phyloP scores from a whole-genome alignment of 2,113 vertebrate genomes.

The Ancistrus triradiatus region DNA sequence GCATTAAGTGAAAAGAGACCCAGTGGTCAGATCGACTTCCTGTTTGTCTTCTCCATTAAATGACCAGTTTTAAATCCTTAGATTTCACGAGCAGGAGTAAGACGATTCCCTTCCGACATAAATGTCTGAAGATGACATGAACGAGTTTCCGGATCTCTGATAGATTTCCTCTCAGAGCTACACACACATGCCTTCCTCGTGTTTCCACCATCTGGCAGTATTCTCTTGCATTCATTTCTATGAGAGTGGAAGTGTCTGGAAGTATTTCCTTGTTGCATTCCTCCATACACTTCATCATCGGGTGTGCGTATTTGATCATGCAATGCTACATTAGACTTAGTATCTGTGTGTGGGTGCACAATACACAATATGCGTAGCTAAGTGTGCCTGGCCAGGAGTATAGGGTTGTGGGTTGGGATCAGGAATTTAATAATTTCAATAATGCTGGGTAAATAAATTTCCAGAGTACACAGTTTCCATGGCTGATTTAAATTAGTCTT shows the following conservation, averaged over 20 bases:
- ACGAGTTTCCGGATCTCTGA: constrained; percentile 20
- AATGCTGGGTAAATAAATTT: constrained; percentile 9
- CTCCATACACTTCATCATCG: not conserved
- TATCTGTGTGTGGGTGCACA: too few relatives aligned
- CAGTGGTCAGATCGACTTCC: constrained; percentile 1
- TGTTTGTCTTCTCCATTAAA: constrained; percentile 19
- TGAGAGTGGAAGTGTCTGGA: too few relatives aligned
- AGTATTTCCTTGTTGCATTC: not conserved
- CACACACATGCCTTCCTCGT: not conserved
- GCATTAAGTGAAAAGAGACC: not conserved
- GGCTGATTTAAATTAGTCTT: not conserved
- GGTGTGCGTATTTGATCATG: not conserved
- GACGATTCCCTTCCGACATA: too few relatives aligned
- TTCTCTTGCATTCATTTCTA: constrained; percentile 10
- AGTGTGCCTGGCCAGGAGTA: not conserved
- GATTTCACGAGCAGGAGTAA: too few relatives aligned
- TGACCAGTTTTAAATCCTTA: constrained; percentile 5
- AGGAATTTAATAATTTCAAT: constrained; percentile 8
- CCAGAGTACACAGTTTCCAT: not conserved
- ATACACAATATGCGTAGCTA: not conserved
- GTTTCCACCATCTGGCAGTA: constrained; percentile 17
- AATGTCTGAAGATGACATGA: too few relatives aligned
- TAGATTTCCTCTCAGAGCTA: too few relatives aligned
- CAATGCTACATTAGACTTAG: not conserved
- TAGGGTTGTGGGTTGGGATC: not conserved